Conservation (phyloP, 2,888 invertebrate genomes). For the Agriopis marginaria region DNA sequence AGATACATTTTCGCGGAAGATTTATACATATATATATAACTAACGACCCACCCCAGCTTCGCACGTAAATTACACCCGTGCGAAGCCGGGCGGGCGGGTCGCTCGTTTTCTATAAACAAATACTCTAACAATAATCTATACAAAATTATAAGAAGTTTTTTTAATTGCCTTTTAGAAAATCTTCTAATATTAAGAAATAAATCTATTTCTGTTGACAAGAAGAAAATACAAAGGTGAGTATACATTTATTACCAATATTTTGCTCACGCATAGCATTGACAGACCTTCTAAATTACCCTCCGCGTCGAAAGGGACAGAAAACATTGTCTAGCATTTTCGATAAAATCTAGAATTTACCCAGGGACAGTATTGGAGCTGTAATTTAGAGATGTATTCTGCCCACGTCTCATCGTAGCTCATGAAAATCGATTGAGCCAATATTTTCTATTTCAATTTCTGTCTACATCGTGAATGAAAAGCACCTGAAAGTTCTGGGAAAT, state of each 20-base stretch:
- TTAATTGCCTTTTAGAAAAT: no score
- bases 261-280: conserved; percentile 1
- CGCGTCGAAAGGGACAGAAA: not conserved
- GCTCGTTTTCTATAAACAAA: no score
- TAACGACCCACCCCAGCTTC: no score
- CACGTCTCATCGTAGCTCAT: conserved; percentile 13
- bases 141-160: no score
- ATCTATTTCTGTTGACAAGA: no score
- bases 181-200: no score
- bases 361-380: not conserved
- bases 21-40: no score
- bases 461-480: conserved; percentile 7
- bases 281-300: not conserved
- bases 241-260: not conserved
- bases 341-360: conserved; percentile 9
- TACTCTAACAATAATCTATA: no score
- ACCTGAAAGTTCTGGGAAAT: conserved; percentile 8
- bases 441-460: conserved; percentile 20
- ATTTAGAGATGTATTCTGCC: not conserved
- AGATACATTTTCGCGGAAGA: no score
- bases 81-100: no score
- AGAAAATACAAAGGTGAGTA: not conserved
- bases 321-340: conserved; percentile 12
- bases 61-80: no score
- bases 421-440: conserved; percentile 22